These are phyloP conservation scores for Myathropa florea DNA, from an alignment of 2,888 invertebrate species.

Conservation along the genomic window DNA sequence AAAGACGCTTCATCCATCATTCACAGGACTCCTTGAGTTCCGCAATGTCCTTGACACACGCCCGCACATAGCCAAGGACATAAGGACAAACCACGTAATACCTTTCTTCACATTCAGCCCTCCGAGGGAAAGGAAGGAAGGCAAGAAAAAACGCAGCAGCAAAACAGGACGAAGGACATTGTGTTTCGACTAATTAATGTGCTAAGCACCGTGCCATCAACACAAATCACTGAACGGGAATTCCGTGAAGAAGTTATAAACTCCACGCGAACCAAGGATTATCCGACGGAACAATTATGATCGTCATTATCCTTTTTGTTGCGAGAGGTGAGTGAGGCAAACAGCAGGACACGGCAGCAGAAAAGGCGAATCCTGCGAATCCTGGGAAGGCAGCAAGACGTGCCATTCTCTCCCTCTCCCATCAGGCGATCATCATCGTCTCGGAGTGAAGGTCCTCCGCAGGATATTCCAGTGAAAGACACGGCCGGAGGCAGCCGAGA, in stretches of 20 bases:
- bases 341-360: background rate
- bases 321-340: background rate
- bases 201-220: background rate
- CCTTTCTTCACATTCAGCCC: background rate
- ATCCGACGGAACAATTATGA: background rate
- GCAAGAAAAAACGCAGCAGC: background rate
- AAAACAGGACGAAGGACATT: background rate
- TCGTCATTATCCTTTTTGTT: background rate
- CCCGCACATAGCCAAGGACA: background rate
- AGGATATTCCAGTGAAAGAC: background rate
- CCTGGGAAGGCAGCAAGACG: too few relatives aligned
- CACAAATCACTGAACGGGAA: background rate
- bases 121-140: background rate
- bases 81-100: background rate
- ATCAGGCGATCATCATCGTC: background rate
- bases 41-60: background rate
- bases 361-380: background rate
- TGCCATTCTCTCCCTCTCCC: background rate
- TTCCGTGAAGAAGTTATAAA: background rate
- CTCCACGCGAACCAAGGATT: background rate
- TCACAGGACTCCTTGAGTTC: background rate
- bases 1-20: background rate
- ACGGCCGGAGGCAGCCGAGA: background rate
- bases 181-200: background rate
- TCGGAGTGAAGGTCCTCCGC: background rate